A percentile compares a stretch with the other conserved stretches of the same genome.
Conservation (phyloP, 2,888 invertebrate genomes). For the Iselma pallidipennis region DNA sequence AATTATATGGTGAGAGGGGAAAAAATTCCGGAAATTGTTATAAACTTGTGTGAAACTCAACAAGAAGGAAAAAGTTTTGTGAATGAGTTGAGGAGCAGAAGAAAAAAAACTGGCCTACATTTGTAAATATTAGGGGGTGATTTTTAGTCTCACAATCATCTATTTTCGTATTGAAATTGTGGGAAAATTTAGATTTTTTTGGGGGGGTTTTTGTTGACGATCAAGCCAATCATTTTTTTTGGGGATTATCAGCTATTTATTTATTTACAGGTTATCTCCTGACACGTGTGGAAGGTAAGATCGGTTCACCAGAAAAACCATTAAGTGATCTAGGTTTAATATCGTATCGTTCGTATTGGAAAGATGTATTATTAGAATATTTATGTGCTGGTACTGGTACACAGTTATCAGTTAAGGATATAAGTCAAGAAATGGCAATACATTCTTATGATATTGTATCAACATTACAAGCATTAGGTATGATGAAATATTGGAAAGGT, state of each 20-base stretch:
- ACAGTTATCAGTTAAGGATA: constrained; percentile 88
- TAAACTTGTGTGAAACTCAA: background rate
- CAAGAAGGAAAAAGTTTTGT: background rate
- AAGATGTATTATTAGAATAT: constrained; percentile 90
- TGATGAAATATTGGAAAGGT: constrained; percentile 97
- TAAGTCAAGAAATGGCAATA: constrained; percentile 90
- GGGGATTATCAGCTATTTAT: background rate
- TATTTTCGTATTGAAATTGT: too few species aligned
- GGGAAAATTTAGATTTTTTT: too few species aligned
- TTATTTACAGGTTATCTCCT: constrained; percentile 83
- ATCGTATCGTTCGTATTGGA: constrained; percentile 99
- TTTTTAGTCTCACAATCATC: too few species aligned
- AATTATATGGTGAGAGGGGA: background rate
- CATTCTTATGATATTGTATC: constrained; percentile 98
- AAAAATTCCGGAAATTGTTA: background rate
- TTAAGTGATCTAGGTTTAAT: constrained; percentile 96
- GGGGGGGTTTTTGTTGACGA: too few species aligned
- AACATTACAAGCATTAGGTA: constrained; percentile 92
- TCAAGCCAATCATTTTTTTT: too few species aligned
- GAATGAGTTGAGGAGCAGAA: too few species aligned
- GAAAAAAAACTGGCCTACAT: too few species aligned
- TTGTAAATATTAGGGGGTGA: background rate
- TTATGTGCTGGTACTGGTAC: constrained; percentile 87
- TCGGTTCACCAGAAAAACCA: constrained; percentile 99
- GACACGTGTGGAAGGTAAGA: constrained; percentile 94